A percentile compares a stretch with the other conserved stretches of the same genome.
Conservation (phyloP, 2,797 vertebrate species). For the Crocodylus rhombifer region DNA sequence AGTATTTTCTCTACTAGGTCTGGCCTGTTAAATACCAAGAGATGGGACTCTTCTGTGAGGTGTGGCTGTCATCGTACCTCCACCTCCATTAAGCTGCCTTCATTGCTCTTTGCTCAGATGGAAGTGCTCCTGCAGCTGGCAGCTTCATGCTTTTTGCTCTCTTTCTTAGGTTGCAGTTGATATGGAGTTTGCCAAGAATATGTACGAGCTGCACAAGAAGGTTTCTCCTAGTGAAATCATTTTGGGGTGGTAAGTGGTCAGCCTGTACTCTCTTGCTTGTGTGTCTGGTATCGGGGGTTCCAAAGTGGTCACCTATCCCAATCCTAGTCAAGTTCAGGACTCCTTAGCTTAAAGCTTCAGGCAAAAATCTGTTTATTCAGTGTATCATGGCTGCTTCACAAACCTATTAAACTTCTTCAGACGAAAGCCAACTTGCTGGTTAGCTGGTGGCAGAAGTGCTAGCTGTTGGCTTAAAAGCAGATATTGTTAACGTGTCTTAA, state of each 20-base stretch:
- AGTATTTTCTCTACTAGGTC: neutral
- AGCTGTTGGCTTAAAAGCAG: no score
- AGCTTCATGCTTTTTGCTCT: neutral
- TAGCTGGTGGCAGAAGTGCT: no score
- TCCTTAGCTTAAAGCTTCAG: no score
- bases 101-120: accelerated
- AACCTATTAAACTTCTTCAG: neutral
- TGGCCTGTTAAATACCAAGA: neutral
- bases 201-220: constrained; percentile 98
- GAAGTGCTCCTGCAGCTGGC: accelerated
- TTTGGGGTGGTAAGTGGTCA: constrained; percentile 90
- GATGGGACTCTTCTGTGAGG: neutral
- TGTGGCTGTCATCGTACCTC: neutral
- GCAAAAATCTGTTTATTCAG: no score
- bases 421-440: no score
- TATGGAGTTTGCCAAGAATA: constrained; percentile 99
- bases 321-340: no score
- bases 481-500: no score
- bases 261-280: neutral
- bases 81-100: neutral
- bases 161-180: constrained; percentile 93
- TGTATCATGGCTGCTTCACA: no score
- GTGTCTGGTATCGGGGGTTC: no score
- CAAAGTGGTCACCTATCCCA: no score
- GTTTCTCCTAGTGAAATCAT: constrained; percentile 97